Conservation (phyloP, 2,113 vertebrate genomes). For the cattle (Bos taurus) region DNA sequence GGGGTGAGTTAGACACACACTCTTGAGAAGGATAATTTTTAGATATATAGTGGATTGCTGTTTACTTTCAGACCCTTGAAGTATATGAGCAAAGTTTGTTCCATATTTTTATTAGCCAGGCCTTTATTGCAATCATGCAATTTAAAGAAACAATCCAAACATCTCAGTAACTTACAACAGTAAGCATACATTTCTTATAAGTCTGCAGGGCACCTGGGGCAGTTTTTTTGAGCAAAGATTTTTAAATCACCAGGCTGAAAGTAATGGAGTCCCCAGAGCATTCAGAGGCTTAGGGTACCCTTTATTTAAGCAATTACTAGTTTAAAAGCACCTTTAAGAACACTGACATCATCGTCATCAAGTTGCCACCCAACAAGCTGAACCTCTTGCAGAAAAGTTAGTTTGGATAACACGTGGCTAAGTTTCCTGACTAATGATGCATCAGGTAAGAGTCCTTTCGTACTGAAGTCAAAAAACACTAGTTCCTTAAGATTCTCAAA, state of each 20-base stretch:
- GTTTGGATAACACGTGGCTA: slow-evolving; percentile 50
- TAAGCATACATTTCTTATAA: background rate
- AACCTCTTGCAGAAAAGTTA: slow-evolving; percentile 63
- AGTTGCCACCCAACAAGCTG: slow-evolving; percentile 70
- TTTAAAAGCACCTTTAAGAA: slow-evolving; percentile 70
- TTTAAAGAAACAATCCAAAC: background rate
- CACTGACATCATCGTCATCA: slow-evolving; percentile 57
- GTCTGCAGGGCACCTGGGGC: background rate
- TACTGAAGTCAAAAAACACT: slow-evolving; percentile 69
- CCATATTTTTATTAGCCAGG: background rate
- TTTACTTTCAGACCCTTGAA: background rate
- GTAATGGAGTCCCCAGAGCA: background rate
- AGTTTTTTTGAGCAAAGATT: background rate
- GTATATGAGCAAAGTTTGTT: background rate
- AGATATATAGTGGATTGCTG: background rate
- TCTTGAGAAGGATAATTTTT: background rate
- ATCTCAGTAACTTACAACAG: background rate
- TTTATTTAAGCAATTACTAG: slow-evolving; percentile 50
- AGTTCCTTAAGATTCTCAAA: slow-evolving; percentile 64
- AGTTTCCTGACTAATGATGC: slow-evolving; percentile 66
- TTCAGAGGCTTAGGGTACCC: background rate
- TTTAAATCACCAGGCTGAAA: background rate
- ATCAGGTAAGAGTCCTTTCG: slow-evolving; percentile 53
- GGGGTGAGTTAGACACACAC: background rate
- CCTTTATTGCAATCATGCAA: background rate